Evolutionary conservation across 37 sponge, comb jelly and placozoan genomes (phyloP).

Genomic region (Theonella swinhoei): DNA sequence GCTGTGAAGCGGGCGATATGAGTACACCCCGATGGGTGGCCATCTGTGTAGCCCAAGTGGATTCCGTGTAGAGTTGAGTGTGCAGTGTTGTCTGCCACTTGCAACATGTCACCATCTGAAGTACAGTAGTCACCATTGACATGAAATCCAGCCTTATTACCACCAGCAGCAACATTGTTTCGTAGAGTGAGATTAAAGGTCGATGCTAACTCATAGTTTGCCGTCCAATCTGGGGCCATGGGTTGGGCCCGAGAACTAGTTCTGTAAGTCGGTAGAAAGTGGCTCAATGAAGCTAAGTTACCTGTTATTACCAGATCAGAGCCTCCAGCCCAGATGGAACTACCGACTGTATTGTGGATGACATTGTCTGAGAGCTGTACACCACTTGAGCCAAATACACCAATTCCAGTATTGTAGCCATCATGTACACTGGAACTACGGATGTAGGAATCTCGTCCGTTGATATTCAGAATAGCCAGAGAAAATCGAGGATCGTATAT

Average conservation of each 20-base stretch:
- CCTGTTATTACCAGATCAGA: slow-evolving; percentile 24
- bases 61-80: slow-evolving; percentile 86
- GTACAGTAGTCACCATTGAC: slow-evolving; percentile 84
- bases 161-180: slow-evolving; percentile 79
- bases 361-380: slow-evolving; percentile 73
- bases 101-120: background rate
- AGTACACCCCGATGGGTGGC: slow-evolving; percentile 61
- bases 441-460: slow-evolving; percentile 58
- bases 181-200: slow-evolving; percentile 46
- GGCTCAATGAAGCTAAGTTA: slow-evolving; percentile 70
- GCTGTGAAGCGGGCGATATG: slow-evolving; percentile 55
- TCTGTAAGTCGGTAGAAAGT: slow-evolving; percentile 70
- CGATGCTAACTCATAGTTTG: slow-evolving; percentile 64
- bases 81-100: slow-evolving; percentile 69
- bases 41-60: slow-evolving; percentile 75
- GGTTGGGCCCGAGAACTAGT: slow-evolving; percentile 30
- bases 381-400: slow-evolving; percentile 59
- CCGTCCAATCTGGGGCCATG: slow-evolving; percentile 55
- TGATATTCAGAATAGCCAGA: slow-evolving; percentile 75
- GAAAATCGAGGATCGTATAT: slow-evolving; percentile 79
- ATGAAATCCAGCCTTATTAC: slow-evolving; percentile 76
- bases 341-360: slow-evolving; percentile 81
- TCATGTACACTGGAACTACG: slow-evolving; percentile 73
- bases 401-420: slow-evolving; percentile 84
- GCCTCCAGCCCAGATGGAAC: slow-evolving; percentile 69